phyloP scores from a whole-genome alignment of 2,113 vertebrate genomes.

The Calidris pygmaea region DNA sequence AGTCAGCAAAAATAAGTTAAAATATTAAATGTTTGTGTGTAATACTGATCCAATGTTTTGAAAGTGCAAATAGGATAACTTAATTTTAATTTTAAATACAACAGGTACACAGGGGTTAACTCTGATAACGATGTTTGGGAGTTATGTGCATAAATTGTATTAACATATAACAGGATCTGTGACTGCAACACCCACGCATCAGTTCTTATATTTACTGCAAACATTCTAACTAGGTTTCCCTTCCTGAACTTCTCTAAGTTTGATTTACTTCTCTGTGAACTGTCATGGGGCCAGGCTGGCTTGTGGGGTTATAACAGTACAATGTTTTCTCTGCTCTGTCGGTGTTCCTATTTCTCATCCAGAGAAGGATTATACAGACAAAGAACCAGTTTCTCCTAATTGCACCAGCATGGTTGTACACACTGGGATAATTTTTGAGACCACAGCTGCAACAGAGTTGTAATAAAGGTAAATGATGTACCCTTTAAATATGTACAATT shows the following conservation, averaged over 20 bases:
- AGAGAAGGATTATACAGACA: not conserved
- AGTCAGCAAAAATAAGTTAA: not conserved
- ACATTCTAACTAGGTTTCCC: not conserved
- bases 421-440: conserved; percentile 35
- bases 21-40: not conserved
- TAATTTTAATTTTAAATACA: conserved; percentile 37
- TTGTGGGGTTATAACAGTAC: not conserved
- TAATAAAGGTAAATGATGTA: conserved; percentile 51
- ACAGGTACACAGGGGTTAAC: conserved; percentile 17
- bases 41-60: not conserved
- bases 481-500: conserved; percentile 22
- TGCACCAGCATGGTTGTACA: not conserved
- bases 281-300: not conserved
- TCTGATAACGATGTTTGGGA: not conserved
- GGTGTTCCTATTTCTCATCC: not conserved
- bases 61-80: not conserved
- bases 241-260: not conserved
- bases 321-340: not conserved
- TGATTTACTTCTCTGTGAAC: not conserved
- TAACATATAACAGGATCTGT: conserved; percentile 45
- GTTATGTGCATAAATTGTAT: not conserved
- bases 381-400: not conserved
- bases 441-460: not conserved
- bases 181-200: not conserved
- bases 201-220: conserved; percentile 2